Base-by-base conservation (phyloP, 2,113 vertebrate genomes). In the Meleagris gallopavo region DNA sequence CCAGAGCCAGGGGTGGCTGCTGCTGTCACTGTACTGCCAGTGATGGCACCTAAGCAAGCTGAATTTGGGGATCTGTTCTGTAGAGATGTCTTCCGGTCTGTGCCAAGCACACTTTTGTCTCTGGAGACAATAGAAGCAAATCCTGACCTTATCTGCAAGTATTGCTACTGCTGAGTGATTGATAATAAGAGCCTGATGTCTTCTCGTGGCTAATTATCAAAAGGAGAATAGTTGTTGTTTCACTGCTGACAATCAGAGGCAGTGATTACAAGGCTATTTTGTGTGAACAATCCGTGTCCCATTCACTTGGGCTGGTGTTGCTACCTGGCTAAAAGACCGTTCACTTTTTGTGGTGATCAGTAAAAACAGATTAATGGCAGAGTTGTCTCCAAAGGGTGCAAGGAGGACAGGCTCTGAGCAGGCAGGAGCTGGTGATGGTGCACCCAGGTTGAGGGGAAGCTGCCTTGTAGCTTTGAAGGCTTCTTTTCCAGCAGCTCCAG, bases 161-260 rank as follows among this genome's bases (percentile, higher is more conserved):
- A 46, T 76, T 74, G 60, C 69, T 74, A 12, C 65, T 81, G 69
- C 79, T 72, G 86, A 67, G 80, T 88, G 92, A 93, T 72, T 70
- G 69, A 92, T 96, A 83, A 38, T 67, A 91, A 67, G 38, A 90
- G 46, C 77, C 80, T 92, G 94, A 71, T 61, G 71, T 77, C 72
- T 95, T 93, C 94, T 92, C 88, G 72, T 64, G 80, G 90, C 69
- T 93, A 96, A 92, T 92, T 92, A 90, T 91, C 70, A 80, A 90
- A 96, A 94, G 77, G 86, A 88, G 69, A 83, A 67, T 16, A 71
- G 72, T 65, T 96, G 80, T 93, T 77, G 64, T 88, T 60, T 90
- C 76, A 18, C 64, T 74, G 69, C 69, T 83, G 75, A 67, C 75
- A 88, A 86, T 58, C 43, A 38, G 46, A 46, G 90, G 61, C 76